phyloP scores from a whole-genome alignment of 2,113 vertebrate species.

The Scomber scombrus region DNA sequence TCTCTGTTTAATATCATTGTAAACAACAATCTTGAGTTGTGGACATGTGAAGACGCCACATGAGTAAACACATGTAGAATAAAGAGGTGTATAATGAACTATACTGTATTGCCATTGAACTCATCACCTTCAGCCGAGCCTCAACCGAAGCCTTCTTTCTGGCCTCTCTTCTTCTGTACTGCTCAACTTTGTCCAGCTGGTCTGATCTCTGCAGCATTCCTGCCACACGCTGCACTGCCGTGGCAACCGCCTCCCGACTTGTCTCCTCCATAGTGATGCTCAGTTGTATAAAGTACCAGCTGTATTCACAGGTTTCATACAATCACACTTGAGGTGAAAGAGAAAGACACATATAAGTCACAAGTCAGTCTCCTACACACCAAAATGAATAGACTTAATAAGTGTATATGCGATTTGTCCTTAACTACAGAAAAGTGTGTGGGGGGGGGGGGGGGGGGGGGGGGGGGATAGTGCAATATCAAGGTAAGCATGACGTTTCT shows the following conservation, averaged over 20 bases:
- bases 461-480: too few species aligned
- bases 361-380: background rate
- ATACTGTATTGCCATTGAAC: background rate
- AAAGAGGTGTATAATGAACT: background rate
- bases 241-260: constrained; percentile 93
- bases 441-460: too few species aligned
- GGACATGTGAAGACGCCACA: too few species aligned
- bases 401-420: too few species aligned
- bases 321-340: background rate
- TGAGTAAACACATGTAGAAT: background rate
- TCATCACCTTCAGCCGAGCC: constrained; percentile 92
- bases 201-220: constrained; percentile 98
- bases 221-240: constrained; percentile 95
- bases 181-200: constrained; percentile 98
- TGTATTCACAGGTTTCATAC: background rate
- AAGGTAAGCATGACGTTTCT: too few species aligned
- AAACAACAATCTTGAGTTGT: too few species aligned
- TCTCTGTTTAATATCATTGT: too few species aligned
- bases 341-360: background rate
- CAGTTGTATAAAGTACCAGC: background rate
- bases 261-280: constrained; percentile 92
- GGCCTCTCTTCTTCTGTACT: constrained; percentile 95
- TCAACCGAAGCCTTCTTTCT: constrained; percentile 98
- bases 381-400: background rate
- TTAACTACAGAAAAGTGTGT: too few species aligned